phyloP scores from a whole-genome alignment of 2,888 invertebrate genomes.

The Campoplex capitator region DNA sequence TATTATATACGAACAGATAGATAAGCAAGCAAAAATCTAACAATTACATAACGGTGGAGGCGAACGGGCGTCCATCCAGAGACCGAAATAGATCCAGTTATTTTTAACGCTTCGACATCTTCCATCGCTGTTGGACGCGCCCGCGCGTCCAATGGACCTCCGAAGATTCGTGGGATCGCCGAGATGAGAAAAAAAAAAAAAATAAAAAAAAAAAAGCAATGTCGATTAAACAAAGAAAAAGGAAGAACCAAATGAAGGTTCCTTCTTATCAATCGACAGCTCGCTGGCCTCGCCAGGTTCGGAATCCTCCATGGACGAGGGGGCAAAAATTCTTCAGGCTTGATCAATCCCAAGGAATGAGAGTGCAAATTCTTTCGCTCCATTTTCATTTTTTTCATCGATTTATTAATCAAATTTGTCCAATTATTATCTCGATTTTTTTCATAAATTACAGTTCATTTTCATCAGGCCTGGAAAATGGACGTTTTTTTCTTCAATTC shows the following conservation, averaged over 20 bases:
- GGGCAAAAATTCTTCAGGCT: constrained; percentile 35
- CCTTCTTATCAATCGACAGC: constrained; percentile 67
- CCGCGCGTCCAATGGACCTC: constrained; percentile 71
- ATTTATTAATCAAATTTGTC: background rate
- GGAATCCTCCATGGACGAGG: constrained; percentile 34
- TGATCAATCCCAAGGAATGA: constrained; percentile 8
- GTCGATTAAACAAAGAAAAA: constrained; percentile 30
- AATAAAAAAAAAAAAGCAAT: constrained; percentile 10
- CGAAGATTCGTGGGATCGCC: constrained; percentile 66
- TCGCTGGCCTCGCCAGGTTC: background rate
- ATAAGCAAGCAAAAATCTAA: constrained; percentile 79
- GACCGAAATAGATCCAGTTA: constrained; percentile 82
- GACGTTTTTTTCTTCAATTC: background rate
- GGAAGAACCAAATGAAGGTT: constrained; percentile 32
- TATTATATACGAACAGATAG: constrained; percentile 20
- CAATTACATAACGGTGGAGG: constrained; percentile 81
- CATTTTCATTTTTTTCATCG: background rate
- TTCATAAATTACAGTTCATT: background rate
- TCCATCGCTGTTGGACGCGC: constrained; percentile 76
- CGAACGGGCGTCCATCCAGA: constrained; percentile 82
- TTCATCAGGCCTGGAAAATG: background rate
- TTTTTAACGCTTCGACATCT: constrained; percentile 82
- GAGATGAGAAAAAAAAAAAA: constrained; percentile 9
- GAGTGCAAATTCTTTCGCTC: background rate
- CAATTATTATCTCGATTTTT: background rate